Evolutionary conservation across 1,140 invertebrate species (phyloP).

Genomic region (Drosophila truncata): DNA sequence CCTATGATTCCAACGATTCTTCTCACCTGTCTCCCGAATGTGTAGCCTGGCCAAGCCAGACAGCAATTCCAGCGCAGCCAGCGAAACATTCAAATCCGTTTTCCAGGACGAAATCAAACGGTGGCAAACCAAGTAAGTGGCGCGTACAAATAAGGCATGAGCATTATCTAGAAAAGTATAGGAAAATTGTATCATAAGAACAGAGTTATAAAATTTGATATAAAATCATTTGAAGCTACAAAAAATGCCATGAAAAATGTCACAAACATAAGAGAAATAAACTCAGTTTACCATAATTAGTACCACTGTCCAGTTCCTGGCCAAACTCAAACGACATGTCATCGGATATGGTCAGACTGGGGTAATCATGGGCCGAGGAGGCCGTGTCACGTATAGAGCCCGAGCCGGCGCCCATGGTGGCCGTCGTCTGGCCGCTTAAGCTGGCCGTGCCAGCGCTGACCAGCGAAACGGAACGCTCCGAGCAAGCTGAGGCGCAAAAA

Average conservation of each 20-base stretch:
- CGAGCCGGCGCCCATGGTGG: constrained; percentile 55
- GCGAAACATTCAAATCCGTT: constrained; percentile 96
- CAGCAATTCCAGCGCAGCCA: constrained; percentile 96
- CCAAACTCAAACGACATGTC: constrained; percentile 83
- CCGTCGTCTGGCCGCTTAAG: constrained; percentile 74
- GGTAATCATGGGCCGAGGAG: constrained; percentile 77
- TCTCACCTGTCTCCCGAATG: constrained; percentile 92
- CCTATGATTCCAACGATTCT: constrained; percentile 37
- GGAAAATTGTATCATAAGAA: background rate
- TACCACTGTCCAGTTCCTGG: constrained; percentile 75
- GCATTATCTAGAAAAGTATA: constrained; percentile 70
- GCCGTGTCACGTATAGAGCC: constrained; percentile 68
- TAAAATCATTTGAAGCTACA: background rate
- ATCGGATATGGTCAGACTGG: constrained; percentile 82
- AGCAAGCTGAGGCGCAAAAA: constrained; percentile 69
- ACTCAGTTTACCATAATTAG: constrained; percentile 77
- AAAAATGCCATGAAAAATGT: background rate
- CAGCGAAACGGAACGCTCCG: constrained; percentile 82
- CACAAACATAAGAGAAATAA: constrained; percentile 10
- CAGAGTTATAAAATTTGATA: background rate
- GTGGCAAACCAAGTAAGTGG: constrained; percentile 97
- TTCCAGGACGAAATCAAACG: constrained; percentile 98
- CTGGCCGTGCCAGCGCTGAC: constrained; percentile 77
- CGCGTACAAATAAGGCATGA: constrained; percentile 93
- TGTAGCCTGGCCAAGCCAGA: constrained; percentile 94